These are phyloP conservation scores for Tragelaphus buxtoni DNA, from an alignment of 2,113 vertebrate genomes.

Conservation along the genomic window DNA sequence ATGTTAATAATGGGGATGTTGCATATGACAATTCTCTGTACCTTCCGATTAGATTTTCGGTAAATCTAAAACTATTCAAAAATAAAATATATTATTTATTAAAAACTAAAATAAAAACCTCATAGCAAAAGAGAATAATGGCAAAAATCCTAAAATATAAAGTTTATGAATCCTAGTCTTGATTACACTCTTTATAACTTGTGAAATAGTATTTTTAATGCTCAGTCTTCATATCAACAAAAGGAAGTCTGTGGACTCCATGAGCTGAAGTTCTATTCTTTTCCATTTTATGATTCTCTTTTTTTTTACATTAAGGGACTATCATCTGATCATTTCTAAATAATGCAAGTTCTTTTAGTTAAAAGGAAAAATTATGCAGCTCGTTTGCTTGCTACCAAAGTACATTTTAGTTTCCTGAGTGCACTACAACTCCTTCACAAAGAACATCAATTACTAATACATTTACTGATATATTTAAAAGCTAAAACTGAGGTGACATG, in stretches of 20 bases:
- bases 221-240: not conserved
- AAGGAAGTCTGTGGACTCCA: not conserved
- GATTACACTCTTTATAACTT: not conserved
- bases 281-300: not conserved
- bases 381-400: no score
- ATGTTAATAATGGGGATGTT: not conserved
- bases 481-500: not conserved
- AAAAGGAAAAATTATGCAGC: slow-evolving; percentile 28
- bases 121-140: not conserved
- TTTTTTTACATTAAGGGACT: not conserved
- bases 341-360: not conserved
- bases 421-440: not conserved
- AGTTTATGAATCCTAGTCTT: not conserved
- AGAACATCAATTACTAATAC: not conserved
- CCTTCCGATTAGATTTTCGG: not conserved
- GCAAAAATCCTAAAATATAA: not conserved
- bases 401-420: not conserved
- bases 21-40: not conserved
- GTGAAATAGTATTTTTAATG: not conserved
- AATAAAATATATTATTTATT: not conserved
- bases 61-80: not conserved
- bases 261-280: not conserved
- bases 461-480: not conserved
- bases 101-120: not conserved
- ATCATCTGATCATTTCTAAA: not conserved